phyloP scores from a whole-genome alignment of 2,113 vertebrate genomes.

The Copsychus sechellarum region DNA sequence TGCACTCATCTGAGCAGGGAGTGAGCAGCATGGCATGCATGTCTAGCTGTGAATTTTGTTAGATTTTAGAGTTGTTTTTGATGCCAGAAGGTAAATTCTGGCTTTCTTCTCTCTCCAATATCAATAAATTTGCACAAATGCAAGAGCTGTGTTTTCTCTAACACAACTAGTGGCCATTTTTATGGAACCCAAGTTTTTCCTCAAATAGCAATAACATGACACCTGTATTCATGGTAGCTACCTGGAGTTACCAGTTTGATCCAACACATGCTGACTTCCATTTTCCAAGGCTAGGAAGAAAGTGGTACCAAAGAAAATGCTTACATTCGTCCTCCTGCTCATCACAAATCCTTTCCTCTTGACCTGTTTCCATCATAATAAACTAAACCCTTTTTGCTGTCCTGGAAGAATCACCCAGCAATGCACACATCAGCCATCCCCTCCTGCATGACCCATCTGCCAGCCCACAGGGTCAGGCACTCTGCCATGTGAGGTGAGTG shows the following conservation, averaged over 20 bases:
- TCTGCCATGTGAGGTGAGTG: fast-evolving
- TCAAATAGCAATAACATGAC: neutral
- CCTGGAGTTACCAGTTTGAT: neutral
- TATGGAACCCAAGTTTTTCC: neutral
- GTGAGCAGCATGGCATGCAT: fast-evolving
- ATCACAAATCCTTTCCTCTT: neutral
- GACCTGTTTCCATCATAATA: neutral
- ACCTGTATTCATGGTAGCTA: neutral
- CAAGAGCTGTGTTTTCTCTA: neutral
- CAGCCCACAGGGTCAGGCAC: neutral
- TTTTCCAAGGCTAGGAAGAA: neutral
- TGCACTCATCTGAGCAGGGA: neutral
- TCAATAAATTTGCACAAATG: neutral
- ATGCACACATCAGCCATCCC: neutral
- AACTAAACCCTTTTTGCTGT: neutral
- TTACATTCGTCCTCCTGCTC: neutral
- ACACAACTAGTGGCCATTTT: neutral
- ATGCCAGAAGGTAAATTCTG: neutral
- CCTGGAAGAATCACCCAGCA: neutral
- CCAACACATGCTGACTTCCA: neutral
- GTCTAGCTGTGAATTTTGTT: neutral
- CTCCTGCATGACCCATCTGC: neutral
- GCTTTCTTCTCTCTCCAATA: neutral
- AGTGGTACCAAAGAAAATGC: neutral
- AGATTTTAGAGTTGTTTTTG: neutral